Evolutionary conservation across 2,888 invertebrate genomes (phyloP).

Genomic region (Melieria omissa): DNA sequence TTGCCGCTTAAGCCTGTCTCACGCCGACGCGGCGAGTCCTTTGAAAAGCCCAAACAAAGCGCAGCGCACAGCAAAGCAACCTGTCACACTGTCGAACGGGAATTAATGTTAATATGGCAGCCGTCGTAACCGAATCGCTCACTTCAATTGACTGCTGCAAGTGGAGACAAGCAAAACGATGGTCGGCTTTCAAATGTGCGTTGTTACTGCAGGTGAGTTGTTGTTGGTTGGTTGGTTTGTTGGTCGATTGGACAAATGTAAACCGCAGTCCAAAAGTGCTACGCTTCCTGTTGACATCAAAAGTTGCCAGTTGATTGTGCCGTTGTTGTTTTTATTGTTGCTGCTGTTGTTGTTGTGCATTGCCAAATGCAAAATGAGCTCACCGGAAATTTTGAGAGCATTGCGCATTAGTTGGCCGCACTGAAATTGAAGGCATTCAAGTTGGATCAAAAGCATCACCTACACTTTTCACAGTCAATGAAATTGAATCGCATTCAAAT

Average conservation of each 20-base stretch:
- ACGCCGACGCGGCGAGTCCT: too few species aligned
- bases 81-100: conserved; percentile 12
- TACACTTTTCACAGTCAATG: too few species aligned
- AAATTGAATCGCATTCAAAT: too few species aligned
- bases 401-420: conserved; percentile 28
- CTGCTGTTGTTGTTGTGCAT: conserved; percentile 12
- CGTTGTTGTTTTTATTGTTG: conserved; percentile 9
- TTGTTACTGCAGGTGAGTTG: conserved; percentile 26
- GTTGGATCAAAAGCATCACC: too few species aligned
- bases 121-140: conserved; percentile 20
- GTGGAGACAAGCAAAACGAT: conserved; percentile 3
- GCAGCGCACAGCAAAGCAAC: neutral
- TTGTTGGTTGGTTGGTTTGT: conserved; percentile 22
- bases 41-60: neutral
- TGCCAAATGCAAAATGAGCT: conserved; percentile 26
- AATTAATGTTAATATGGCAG: conserved; percentile 24
- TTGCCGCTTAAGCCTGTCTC: too few species aligned
- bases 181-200: neutral
- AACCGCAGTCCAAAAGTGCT: conserved; percentile 26
- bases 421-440: neutral
- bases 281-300: conserved; percentile 28
- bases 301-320: conserved; percentile 20
- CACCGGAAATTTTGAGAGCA: conserved; percentile 32
- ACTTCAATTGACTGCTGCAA: conserved; percentile 27
- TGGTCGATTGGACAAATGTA: conserved; percentile 30